Evolutionary conservation across 2,888 invertebrate genomes (phyloP).

Genomic region (Lithophane socia): DNA sequence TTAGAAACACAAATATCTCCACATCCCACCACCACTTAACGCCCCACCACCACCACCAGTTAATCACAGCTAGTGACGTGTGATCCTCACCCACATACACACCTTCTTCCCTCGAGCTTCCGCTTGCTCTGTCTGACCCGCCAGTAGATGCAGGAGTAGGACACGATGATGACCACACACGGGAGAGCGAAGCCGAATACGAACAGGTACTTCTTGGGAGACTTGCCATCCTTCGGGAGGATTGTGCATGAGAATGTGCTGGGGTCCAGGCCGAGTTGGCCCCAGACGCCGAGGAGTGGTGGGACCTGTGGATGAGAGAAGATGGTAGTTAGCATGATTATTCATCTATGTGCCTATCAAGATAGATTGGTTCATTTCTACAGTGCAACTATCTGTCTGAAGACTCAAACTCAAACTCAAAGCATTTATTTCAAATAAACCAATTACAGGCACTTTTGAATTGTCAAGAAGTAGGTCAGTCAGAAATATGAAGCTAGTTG

Average conservation of each 20-base stretch:
- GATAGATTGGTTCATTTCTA: not conserved
- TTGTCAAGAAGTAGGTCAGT: no score
- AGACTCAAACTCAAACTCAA: not conserved
- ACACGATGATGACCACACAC: slow-evolving; percentile 95
- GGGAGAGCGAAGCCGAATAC: slow-evolving; percentile 96
- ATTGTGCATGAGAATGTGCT: slow-evolving; percentile 97
- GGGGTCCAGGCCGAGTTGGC: slow-evolving; percentile 94
- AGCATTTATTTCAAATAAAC: no score
- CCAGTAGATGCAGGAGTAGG: slow-evolving; percentile 96
- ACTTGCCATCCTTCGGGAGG: slow-evolving; percentile 93
- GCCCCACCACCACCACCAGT: slow-evolving; percentile 60
- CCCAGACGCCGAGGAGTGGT: slow-evolving; percentile 95
- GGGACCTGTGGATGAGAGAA: slow-evolving; percentile 90
- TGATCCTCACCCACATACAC: slow-evolving; percentile 87
- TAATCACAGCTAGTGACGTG: slow-evolving; percentile 73
- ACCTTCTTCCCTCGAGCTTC: slow-evolving; percentile 93
- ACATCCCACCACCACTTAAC: slow-evolving; percentile 23
- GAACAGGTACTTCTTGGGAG: slow-evolving; percentile 96
- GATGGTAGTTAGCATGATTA: no score
- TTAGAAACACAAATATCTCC: not conserved
- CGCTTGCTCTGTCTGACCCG: slow-evolving; percentile 93
- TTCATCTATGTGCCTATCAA: not conserved
- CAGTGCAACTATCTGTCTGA: not conserved
- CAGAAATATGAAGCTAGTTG: no score
- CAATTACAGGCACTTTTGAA: no score